Evolutionary conservation across 2,113 vertebrate species (phyloP).

Genomic region (Echinops telfairi): DNA sequence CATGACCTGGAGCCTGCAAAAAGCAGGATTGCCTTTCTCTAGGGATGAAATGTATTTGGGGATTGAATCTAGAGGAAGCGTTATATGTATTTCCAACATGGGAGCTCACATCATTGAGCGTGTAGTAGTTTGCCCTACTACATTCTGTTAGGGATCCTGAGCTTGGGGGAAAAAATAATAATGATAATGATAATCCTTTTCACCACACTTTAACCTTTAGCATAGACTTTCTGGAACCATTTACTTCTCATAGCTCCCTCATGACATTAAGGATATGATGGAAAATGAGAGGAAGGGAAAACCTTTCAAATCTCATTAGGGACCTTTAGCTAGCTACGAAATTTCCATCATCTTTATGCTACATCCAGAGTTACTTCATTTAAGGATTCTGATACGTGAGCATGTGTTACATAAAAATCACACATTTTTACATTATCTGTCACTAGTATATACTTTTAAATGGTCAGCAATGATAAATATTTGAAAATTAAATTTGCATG

Average conservation of each 20-base stretch:
- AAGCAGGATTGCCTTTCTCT: constrained; percentile 32
- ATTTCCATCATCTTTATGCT: constrained; percentile 22
- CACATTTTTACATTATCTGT: background rate
- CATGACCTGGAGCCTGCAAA: constrained; percentile 42
- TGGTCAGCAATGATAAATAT: background rate
- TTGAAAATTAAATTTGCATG: background rate
- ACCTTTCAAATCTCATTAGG: constrained; percentile 43
- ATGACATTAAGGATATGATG: constrained; percentile 31
- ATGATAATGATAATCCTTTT: background rate
- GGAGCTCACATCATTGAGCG: background rate
- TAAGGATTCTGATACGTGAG: background rate
- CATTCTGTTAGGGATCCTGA: background rate
- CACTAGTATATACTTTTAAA: constrained; percentile 51
- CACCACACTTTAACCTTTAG: constrained; percentile 30
- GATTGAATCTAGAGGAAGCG: background rate
- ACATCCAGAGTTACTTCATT: background rate
- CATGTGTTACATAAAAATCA: constrained; percentile 27
- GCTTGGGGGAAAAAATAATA: background rate
- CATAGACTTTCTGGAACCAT: constrained; percentile 21
- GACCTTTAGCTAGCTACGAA: constrained; percentile 38
- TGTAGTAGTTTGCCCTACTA: constrained; percentile 2
- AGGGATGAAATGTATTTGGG: background rate
- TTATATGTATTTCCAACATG: constrained; percentile 16
- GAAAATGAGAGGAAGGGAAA: constrained; percentile 43
- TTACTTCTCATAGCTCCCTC: constrained; percentile 3